Conservation (phyloP, 1,140 invertebrate species). For the Oreohelix idahoensis region DNA sequence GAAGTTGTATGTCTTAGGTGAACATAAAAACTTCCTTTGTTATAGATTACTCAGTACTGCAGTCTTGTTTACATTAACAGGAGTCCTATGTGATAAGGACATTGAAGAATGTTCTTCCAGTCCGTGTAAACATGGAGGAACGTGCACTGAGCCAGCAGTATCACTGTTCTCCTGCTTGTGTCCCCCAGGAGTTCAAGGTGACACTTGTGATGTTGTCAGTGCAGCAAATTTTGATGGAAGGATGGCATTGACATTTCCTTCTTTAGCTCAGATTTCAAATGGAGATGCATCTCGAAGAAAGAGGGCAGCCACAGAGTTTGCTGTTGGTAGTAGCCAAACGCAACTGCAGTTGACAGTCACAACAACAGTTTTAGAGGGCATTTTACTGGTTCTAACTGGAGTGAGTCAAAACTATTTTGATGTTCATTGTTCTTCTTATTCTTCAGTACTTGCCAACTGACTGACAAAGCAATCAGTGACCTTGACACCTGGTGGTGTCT, state of each 20-base stretch:
- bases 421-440: too few relatives aligned
- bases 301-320: background rate
- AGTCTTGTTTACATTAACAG: constrained; percentile 19
- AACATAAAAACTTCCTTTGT: too few relatives aligned
- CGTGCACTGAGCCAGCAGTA: constrained; percentile 70
- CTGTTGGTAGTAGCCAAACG: background rate
- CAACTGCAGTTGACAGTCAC: constrained; percentile 42
- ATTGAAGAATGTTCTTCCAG: constrained; percentile 55
- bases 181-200: constrained; percentile 45
- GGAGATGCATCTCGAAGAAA: background rate
- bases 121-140: constrained; percentile 60
- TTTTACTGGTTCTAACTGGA: constrained; percentile 45
- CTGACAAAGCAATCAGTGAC: too few relatives aligned
- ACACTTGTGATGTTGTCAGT: constrained; percentile 57
- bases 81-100: constrained; percentile 51
- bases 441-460: too few relatives aligned
- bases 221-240: constrained; percentile 46
- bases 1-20: too few relatives aligned
- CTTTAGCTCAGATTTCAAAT: background rate
- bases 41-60: too few relatives aligned
- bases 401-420: constrained; percentile 40
- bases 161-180: constrained; percentile 47
- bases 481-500: too few relatives aligned
- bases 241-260: constrained; percentile 22
- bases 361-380: constrained; percentile 44